Evolutionary conservation across 2,888 invertebrate species (phyloP).

Genomic region (Lottia scabra): DNA sequence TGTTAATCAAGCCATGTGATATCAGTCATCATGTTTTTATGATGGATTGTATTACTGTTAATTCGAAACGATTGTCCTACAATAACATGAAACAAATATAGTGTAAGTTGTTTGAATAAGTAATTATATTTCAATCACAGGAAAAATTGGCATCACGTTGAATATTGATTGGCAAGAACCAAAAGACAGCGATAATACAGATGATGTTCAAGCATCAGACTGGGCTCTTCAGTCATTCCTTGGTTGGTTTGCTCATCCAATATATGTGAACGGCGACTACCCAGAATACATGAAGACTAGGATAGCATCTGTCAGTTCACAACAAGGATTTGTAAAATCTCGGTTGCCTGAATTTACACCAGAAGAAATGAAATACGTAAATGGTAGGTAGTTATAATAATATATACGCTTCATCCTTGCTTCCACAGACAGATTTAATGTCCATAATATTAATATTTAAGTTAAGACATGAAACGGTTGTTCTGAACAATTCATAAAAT

Average conservation of each 20-base stretch:
- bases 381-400: conserved; percentile 58
- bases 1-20: too few relatives aligned
- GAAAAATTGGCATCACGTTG: conserved; percentile 53
- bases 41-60: not conserved
- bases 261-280: conserved; percentile 72
- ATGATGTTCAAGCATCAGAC: conserved; percentile 53
- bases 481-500: too few relatives aligned
- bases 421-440: too few relatives aligned
- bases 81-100: too few relatives aligned
- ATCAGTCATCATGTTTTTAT: too few relatives aligned
- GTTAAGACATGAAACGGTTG: too few relatives aligned
- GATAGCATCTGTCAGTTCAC: conserved; percentile 45
- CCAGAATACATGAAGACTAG: conserved; percentile 54
- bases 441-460: too few relatives aligned
- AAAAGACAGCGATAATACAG: conserved; percentile 43
- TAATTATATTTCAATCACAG: conserved; percentile 32
- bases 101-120: too few relatives aligned
- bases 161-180: conserved; percentile 57
- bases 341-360: conserved; percentile 62
- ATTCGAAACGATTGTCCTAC: not conserved
- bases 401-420: too few relatives aligned
- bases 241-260: conserved; percentile 65
- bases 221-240: conserved; percentile 47
- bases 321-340: conserved; percentile 43
- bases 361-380: conserved; percentile 52